phyloP scores from a whole-genome alignment of 2,888 invertebrate species.

The Alcis repandata region DNA sequence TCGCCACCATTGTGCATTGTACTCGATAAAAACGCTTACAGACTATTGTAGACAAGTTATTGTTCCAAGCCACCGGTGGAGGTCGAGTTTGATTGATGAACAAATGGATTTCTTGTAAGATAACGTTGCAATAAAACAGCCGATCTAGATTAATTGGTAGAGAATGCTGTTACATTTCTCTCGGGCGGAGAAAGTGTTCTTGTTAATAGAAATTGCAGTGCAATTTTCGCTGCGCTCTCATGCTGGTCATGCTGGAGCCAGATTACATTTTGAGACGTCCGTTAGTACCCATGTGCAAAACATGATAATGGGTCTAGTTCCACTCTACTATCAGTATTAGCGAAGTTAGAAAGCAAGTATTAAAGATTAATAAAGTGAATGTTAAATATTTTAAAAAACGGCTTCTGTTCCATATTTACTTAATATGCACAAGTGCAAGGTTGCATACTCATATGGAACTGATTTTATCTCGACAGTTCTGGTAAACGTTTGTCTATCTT shows the following conservation, averaged over 20 bases:
- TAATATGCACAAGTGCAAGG: neutral
- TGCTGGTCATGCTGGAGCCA: neutral
- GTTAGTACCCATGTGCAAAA: neutral
- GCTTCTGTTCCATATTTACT: neutral
- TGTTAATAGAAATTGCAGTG: conserved; percentile 22
- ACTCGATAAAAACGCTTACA: conserved; percentile 22
- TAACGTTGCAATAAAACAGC: conserved; percentile 15
- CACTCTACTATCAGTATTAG: no score
- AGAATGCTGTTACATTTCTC: conserved; percentile 24
- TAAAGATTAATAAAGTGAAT: no score
- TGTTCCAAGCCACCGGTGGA: conserved; percentile 22
- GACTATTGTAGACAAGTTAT: conserved; percentile 20
- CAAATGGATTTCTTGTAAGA: conserved; percentile 29
- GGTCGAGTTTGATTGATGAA: conserved; percentile 33
- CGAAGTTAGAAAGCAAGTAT: no score
- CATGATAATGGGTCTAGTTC: no score
- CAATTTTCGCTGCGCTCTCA: conserved; percentile 11
- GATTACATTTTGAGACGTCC: neutral
- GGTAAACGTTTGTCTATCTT: conserved; percentile 20
- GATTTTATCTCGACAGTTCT: conserved; percentile 20
- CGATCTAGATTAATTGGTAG: conserved; percentile 28
- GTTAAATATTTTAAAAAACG: no score
- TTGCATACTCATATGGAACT: neutral
- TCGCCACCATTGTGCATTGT: conserved; percentile 44
- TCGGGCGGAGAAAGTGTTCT: conserved; percentile 23